Evolutionary conservation across 2,113 vertebrate genomes (phyloP).

Genomic region (Equus quagga): DNA sequence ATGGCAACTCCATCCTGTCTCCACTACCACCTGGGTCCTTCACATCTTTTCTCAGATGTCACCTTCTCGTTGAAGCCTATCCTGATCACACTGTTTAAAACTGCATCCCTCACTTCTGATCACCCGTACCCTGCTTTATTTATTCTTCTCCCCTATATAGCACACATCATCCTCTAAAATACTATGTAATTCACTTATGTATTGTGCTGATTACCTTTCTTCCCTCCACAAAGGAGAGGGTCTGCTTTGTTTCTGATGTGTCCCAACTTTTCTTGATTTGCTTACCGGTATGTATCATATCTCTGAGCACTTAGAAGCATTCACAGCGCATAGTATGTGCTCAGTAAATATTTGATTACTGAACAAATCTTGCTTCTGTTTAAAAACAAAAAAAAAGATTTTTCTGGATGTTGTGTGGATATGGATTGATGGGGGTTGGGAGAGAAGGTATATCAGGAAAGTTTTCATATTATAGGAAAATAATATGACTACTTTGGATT

Average conservation of each 20-base stretch:
- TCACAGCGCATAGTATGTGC: background rate
- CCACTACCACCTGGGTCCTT: background rate
- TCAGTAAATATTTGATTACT: slow-evolving; percentile 29
- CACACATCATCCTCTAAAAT: background rate
- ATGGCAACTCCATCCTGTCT: background rate
- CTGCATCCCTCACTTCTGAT: background rate
- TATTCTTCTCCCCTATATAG: background rate
- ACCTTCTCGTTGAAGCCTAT: background rate
- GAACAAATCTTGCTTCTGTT: background rate
- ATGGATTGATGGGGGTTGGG: background rate
- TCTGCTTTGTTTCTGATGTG: background rate
- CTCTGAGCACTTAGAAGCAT: background rate
- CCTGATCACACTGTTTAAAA: background rate
- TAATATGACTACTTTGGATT: background rate
- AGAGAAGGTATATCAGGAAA: background rate
- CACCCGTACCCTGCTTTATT: background rate
- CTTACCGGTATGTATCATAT: background rate
- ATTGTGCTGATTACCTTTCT: background rate
- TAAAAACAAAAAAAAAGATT: background rate
- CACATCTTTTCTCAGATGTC: background rate
- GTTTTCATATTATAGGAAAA: background rate
- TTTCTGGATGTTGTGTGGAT: background rate
- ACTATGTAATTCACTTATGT: background rate
- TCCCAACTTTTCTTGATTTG: background rate
- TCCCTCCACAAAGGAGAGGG: background rate